phyloP scores from a whole-genome alignment of 2,888 invertebrate genomes.

The Pachymerium ferrugineum region DNA sequence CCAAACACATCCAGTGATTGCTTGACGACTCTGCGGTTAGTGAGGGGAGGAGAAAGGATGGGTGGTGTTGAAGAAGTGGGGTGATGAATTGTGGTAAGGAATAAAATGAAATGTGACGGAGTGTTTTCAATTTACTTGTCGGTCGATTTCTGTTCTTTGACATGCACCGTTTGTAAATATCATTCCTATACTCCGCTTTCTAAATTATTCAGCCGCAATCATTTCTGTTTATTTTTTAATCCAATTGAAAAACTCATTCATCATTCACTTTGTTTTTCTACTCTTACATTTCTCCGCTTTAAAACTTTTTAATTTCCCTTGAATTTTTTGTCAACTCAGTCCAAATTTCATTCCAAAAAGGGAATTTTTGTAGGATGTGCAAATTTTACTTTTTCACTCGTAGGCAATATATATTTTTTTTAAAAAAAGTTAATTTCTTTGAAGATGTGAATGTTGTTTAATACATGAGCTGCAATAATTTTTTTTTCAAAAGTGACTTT shows the following conservation, averaged over 20 bases:
- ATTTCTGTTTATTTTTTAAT: background rate
- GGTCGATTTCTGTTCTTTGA: background rate
- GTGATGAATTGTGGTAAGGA: background rate
- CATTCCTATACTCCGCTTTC: too few relatives aligned
- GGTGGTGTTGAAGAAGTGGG: background rate
- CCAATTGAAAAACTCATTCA: background rate
- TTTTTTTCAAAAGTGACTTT: too few relatives aligned
- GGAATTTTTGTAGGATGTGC: background rate
- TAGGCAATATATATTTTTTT: background rate
- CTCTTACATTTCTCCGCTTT: too few relatives aligned
- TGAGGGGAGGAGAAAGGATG: background rate
- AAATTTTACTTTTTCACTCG: too few relatives aligned
- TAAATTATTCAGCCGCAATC: background rate
- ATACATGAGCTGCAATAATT: background rate
- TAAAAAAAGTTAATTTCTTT: background rate
- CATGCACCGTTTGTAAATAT: background rate
- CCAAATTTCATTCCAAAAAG: too few relatives aligned
- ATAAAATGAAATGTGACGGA: background rate
- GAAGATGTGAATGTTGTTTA: slow-evolving; percentile 4
- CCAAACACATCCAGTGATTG: slow-evolving; percentile 2
- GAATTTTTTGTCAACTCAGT: too few relatives aligned
- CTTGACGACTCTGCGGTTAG: slow-evolving; percentile 2
- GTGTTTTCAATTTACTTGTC: slow-evolving; percentile 23
- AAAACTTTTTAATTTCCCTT: too few relatives aligned
- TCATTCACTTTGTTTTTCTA: too few relatives aligned